Percentiles rank a stretch among this genome's conserved stretches.
These are phyloP conservation scores for Pseudomyrmex gracilis DNA, from an alignment of 1,140 invertebrate genomes.

Conservation along the genomic window DNA sequence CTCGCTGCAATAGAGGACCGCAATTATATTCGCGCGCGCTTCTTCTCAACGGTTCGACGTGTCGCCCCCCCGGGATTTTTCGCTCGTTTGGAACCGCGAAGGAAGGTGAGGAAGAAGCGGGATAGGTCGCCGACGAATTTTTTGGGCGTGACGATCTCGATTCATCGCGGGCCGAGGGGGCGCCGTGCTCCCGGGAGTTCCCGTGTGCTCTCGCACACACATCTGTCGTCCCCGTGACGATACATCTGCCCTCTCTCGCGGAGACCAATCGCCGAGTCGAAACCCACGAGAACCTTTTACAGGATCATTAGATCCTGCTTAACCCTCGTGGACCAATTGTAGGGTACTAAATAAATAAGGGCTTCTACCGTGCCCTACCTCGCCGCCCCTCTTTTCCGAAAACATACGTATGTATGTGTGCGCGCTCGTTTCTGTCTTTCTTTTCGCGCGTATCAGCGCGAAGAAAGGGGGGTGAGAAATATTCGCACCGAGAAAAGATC, in stretches of 20 bases:
- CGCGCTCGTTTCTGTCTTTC: background rate
- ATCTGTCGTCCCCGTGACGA: constrained; percentile 80
- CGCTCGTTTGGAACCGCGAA: constrained; percentile 35
- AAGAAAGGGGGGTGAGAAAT: constrained; percentile 16
- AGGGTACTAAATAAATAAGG: constrained; percentile 86
- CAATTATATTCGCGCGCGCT: constrained; percentile 51
- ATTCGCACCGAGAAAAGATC: background rate
- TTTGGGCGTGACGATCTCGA: constrained; percentile 84
- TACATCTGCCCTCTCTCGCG: constrained; percentile 81
- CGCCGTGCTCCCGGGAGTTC: background rate
- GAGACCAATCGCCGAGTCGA: constrained; percentile 78
- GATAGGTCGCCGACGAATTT: constrained; percentile 66
- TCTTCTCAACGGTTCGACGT: constrained; percentile 48
- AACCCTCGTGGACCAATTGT: constrained; percentile 83
- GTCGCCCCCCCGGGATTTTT: constrained; percentile 23
- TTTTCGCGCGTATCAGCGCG: constrained; percentile 8
- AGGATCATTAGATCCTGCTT: constrained; percentile 86
- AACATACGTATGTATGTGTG: background rate
- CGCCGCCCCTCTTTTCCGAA: constrained; percentile 11
- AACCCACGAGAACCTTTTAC: constrained; percentile 82
- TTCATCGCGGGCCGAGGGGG: constrained; percentile 77
- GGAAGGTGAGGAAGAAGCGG: constrained; percentile 39
- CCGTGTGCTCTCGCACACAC: constrained; percentile 53
- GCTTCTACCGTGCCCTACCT: constrained; percentile 64
- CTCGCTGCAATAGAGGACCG: constrained; percentile 32